Base-by-base conservation (phyloP, 37 sponge, comb jelly and placozoan genomes). In the Theonella swinhoei region DNA sequence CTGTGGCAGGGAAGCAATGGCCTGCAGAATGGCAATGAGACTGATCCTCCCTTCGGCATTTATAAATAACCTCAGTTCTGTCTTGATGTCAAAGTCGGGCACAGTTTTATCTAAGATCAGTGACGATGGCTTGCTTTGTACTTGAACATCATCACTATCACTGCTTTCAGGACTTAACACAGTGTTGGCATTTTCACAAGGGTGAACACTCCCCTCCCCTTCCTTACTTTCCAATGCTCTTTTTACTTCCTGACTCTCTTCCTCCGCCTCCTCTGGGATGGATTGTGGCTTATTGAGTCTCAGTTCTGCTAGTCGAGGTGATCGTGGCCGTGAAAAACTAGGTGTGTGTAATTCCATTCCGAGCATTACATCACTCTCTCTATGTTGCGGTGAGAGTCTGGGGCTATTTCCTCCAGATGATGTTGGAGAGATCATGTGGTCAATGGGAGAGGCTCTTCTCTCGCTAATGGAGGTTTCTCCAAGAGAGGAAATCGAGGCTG, bases 31-130 rank as follows among this genome's bases (percentile, higher is more conserved):
- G 32, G 88, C 92, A 19, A 92, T 23, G 41, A 92, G 64, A 59
- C 92, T 87, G 23, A 92, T 80, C 33, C 88, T 76, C 0, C 92
- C 92, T 75, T 92, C 92, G 26, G 62, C 38, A 24, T 75, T 92
- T 33, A 84, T 59, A 7, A 76, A 67, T 0, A 80, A 68, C 0
- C 39, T 24, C 31, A 92, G 64, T 64, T 92, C 92, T 24, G 38
- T 24, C 31, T 87, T 25, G 0, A 76, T 29, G 26, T 86, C 54
- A 41, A 69, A 66, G 22, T 68, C 28, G 1, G 76, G 71, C 1
- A 85, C 30, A 35, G 64, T 58, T 38, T 74, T 73, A 47, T 7
- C 54, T 47, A 14, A n/a, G n/a, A n/a, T n/a, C n/a, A n/a, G 11
- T 47, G 54, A 7, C 14, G 54, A 17, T 47, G 54, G 54, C 54